phyloP scores from a whole-genome alignment of 2,113 vertebrate species.

The Nestor notabilis region DNA sequence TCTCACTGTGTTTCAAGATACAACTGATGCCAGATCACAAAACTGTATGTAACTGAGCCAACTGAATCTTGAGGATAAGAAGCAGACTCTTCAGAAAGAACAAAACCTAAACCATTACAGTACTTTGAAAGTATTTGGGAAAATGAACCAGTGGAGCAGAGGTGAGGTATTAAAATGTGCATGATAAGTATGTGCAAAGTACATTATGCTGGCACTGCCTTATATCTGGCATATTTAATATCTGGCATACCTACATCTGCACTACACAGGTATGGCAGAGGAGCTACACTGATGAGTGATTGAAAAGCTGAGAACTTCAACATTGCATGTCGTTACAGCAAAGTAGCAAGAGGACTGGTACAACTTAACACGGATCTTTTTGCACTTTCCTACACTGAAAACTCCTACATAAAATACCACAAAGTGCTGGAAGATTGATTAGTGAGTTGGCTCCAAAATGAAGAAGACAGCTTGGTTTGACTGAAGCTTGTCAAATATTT shows the following conservation, averaged over 20 bases:
- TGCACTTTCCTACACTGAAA: not conserved
- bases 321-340: not conserved
- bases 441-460: not conserved
- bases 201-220: not conserved
- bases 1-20: not conserved
- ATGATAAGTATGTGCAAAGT: not conserved
- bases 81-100: not conserved
- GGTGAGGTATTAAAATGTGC: not conserved
- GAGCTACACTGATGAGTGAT: not conserved
- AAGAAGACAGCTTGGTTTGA: conserved; percentile 22
- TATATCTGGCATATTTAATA: not conserved
- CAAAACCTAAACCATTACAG: not conserved
- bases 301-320: not conserved
- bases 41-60: not conserved
- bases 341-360: not conserved
- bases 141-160: not conserved
- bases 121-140: not conserved
- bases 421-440: not conserved
- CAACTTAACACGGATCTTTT: not conserved
- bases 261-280: not conserved
- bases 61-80: not conserved
- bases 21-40: not conserved
- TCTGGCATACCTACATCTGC: not conserved
- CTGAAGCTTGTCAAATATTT: conserved; percentile 28
- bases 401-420: not conserved